These are phyloP conservation scores for Lingula anatina DNA, from an alignment of 2,888 invertebrate genomes.

Conservation along the genomic window DNA sequence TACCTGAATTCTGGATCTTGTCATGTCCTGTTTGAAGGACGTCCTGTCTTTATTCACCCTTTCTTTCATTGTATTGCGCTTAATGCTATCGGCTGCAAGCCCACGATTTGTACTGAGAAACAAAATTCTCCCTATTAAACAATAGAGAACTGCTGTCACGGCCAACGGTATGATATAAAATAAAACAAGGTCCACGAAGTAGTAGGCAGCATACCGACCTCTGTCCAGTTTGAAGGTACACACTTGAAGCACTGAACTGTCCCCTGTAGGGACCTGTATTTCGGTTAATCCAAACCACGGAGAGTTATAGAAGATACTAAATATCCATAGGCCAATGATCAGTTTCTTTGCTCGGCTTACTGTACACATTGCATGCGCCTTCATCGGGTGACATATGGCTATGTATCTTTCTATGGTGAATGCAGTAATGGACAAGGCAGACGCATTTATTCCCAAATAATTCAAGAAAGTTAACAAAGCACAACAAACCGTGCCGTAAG, in stretches of 20 bases:
- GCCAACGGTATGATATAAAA: slow-evolving; percentile 61
- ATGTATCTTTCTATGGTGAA: slow-evolving; percentile 64
- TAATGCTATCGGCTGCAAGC: no score
- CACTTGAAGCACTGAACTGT: slow-evolving; percentile 40
- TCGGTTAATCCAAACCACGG: slow-evolving; percentile 61
- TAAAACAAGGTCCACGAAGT: slow-evolving; percentile 59
- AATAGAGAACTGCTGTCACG: slow-evolving; percentile 59
- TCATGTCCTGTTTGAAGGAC: no score
- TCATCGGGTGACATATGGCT: no score
- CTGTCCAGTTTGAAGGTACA: slow-evolving; percentile 55
- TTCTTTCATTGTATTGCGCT: no score
- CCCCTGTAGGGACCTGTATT: slow-evolving; percentile 37
- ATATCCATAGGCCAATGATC: slow-evolving; percentile 58
- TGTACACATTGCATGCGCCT: slow-evolving; percentile 59
- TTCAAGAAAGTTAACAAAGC: slow-evolving; percentile 58
- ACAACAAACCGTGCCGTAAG: slow-evolving; percentile 57
- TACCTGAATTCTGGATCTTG: no score
- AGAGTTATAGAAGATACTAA: slow-evolving; percentile 59
- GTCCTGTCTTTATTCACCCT: no score
- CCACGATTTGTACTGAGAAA: no score
- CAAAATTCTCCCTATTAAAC: slow-evolving; percentile 58
- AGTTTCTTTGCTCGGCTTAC: slow-evolving; percentile 60
- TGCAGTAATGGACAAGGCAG: slow-evolving; percentile 60
- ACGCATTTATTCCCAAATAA: slow-evolving; percentile 61
- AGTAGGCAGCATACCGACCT: slow-evolving; percentile 56